Conservation (phyloP, 1,140 invertebrate species). For the Drosophila busckii region DNA sequence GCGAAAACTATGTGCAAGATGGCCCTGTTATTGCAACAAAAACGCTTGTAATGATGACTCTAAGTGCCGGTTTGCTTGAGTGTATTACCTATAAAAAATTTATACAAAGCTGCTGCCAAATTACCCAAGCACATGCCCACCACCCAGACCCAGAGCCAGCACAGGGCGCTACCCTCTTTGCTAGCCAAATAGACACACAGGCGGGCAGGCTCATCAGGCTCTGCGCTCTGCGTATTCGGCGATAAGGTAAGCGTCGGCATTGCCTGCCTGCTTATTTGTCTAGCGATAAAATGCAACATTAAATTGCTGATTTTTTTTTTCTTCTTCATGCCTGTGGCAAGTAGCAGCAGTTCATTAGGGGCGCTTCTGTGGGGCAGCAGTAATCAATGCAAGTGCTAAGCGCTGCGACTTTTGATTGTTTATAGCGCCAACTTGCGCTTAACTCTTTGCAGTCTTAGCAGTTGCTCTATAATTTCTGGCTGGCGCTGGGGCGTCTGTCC, state of each 20-base stretch:
- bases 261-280: slow-evolving; percentile 21
- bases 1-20: slow-evolving; percentile 79
- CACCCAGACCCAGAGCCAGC: slow-evolving; percentile 20
- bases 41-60: slow-evolving; percentile 79
- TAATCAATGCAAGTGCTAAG: slow-evolving; percentile 22
- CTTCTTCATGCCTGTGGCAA: slow-evolving; percentile 1
- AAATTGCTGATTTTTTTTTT: slow-evolving; percentile 64
- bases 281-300: slow-evolving; percentile 77
- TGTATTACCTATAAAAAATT: slow-evolving; percentile 79
- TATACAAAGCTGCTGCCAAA: slow-evolving; percentile 76
- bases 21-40: slow-evolving; percentile 78
- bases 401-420: too few species aligned
- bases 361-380: slow-evolving; percentile 16
- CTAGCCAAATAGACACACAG: slow-evolving; percentile 26
- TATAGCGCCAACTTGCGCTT: slow-evolving; percentile 4
- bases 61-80: slow-evolving; percentile 78
- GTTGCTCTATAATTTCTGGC: slow-evolving; percentile 19
- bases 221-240: slow-evolving; percentile 26
- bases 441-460: slow-evolving; percentile 25
- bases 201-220: slow-evolving; percentile 35
- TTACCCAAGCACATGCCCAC: slow-evolving; percentile 50
- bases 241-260: slow-evolving; percentile 27
- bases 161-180: not conserved
- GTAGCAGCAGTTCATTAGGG: slow-evolving; percentile 65
- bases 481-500: not conserved